These are phyloP conservation scores for Clamator glandarius DNA, from an alignment of 2,797 vertebrate genomes.

Conservation along the genomic window DNA sequence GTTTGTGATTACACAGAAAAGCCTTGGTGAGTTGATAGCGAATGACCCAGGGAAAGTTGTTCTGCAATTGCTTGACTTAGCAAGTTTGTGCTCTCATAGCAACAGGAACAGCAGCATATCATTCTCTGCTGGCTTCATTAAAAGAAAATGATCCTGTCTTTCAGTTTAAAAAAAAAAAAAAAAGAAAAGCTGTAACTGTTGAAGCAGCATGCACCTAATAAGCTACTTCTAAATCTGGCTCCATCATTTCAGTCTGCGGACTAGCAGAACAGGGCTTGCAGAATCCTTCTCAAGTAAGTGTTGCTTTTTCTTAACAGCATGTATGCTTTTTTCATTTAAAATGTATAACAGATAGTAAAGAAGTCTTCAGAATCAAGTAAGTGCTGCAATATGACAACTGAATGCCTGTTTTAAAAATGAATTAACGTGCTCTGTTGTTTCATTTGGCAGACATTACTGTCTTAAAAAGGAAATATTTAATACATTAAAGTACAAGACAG, in stretches of 20 bases:
- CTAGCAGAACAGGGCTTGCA: slow-evolving; percentile 39
- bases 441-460: slow-evolving; percentile 56
- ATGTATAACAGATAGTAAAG: slow-evolving; percentile 36
- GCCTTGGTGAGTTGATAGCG: neutral
- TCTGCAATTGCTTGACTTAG: slow-evolving; percentile 37
- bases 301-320: slow-evolving; percentile 17
- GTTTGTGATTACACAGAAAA: slow-evolving; percentile 3
- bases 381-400: slow-evolving; percentile 58
- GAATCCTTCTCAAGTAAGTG: slow-evolving; percentile 63
- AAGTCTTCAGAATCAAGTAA: slow-evolving; percentile 2
- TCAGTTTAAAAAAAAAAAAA: slow-evolving; percentile 20
- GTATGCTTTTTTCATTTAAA: neutral
- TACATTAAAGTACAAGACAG: slow-evolving; percentile 13
- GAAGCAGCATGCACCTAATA: slow-evolving; percentile 67
- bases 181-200: slow-evolving; percentile 55
- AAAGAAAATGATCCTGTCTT: slow-evolving; percentile 47
- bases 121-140: slow-evolving; percentile 52
- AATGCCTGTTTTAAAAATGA: slow-evolving; percentile 53
- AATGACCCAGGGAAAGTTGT: neutral
- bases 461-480: slow-evolving; percentile 43
- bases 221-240: slow-evolving; percentile 62
- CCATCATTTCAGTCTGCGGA: slow-evolving; percentile 56
- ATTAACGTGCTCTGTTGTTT: slow-evolving; percentile 45
- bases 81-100: slow-evolving; percentile 46
- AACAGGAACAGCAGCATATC: slow-evolving; percentile 40